Evolutionary conservation across 2,113 vertebrate genomes (phyloP).

Genomic region (Meles meles): DNA sequence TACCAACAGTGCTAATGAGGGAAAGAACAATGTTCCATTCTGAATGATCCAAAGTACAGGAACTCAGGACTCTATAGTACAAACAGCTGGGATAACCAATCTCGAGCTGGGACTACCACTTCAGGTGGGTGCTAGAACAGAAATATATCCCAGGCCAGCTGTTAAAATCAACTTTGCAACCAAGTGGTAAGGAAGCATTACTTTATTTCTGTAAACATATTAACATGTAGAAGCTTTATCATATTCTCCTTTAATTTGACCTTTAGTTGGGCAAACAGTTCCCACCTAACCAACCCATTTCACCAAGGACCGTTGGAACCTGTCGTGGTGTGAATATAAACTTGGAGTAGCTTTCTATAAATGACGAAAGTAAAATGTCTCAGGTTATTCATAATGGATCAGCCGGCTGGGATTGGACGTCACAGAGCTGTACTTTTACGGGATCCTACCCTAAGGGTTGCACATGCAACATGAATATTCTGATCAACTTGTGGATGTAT

Average conservation of each 20-base stretch:
- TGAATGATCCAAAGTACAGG: neutral
- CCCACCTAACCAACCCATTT: neutral
- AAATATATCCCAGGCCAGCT: neutral
- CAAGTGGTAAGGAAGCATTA: neutral
- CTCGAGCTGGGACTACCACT: neutral
- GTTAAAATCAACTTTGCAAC: neutral
- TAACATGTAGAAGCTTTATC: neutral
- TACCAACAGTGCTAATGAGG: neutral
- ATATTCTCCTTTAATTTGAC: neutral
- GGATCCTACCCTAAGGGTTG: neutral
- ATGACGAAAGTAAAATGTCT: neutral
- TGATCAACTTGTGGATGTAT: too few species aligned
- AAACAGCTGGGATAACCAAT: neutral
- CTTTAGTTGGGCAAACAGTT: neutral
- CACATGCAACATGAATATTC: neutral
- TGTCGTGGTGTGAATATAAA: neutral
- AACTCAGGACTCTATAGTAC: neutral
- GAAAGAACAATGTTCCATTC: neutral
- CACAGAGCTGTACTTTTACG: neutral
- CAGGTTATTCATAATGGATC: neutral
- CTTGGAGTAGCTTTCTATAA: neutral
- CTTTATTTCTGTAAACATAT: neutral
- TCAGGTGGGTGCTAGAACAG: neutral
- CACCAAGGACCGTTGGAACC: neutral
- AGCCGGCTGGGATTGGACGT: neutral